Evolutionary conservation across 2,888 invertebrate genomes (phyloP), one percentile per base, ranked within the genome.

Genomic region (Xestia rhomboidea): DNA sequence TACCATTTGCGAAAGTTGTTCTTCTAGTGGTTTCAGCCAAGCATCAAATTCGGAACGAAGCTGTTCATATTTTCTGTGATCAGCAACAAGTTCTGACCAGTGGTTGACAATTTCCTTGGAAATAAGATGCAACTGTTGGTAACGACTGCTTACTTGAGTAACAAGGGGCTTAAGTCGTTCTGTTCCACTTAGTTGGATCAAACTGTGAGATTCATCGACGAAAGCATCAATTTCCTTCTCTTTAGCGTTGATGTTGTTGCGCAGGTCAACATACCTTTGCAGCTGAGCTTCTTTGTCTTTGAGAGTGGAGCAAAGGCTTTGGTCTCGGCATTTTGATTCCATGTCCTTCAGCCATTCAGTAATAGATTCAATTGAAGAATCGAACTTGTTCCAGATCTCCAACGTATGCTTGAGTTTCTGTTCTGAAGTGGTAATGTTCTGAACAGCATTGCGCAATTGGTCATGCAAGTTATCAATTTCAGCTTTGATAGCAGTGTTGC

Each of bases 191-290:
- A 98, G 97, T 92, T 99, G 98, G 1, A 99, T 97, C 73, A 99
- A 96, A 21, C 98, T 97, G 92, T 99, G 99, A n/a, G 99, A 98
- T 90, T 98, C 98, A 93, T 99, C 99, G 38, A 99, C 98, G 91
- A 99, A 99, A 21, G 97, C 97, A 93, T 99, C 99, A 63, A 99
- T 98, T 91, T 98, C 98, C 88, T 98, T 97, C 93, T 99, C 99
- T 89, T 98, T 98, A 21, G 97, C 97, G 70, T 98, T 96, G 69
- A 99, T 98, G 70, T 97, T 97, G 82, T 98, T 98, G 34, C 98
- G 97, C 88, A 98, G 97, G 70, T 98, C 97, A 88, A 98, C 97
- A 88, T 98, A 98, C 73, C 97, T 97, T 83, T 97, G 97, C 21
- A 99, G 95, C 88, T 98, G 98, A 44, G 97, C 96, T 89, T 98